Evolutionary conservation across 2,113 vertebrate species (phyloP), one percentile per base, ranked within the genome.

Genomic region (Leptocoma aspasia): DNA sequence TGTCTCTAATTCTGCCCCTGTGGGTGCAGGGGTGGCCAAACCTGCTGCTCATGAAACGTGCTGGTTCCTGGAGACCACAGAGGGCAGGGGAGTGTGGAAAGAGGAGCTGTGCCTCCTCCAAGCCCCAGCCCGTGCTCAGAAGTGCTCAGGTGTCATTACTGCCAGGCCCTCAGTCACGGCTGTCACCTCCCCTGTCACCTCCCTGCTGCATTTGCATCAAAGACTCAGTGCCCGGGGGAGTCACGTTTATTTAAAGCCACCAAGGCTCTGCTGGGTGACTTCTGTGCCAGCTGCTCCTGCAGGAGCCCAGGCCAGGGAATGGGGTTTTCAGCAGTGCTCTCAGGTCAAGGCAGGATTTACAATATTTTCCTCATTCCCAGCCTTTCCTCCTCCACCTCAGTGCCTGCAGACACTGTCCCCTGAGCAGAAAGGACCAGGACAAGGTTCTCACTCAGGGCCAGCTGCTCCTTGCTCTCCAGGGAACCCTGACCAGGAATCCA

Each of bases 11-110:
- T 65, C 45, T n/a, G n/a, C 31, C 26, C 41, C 53, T 19, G 11
- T 21, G 56, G 45, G 68, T 7, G 52, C 82, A 76, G 49, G 68
- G 33, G 49, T 13, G 65, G 20, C 61, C 37, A 45, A 75, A 18
- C 6, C 39, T n/a, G 4, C 42, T 45, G 45, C 22, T 27, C 11
- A 4, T 11, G n/a, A 26, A 9, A 7, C 2, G 13, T 59, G 1
- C 53, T 31, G 24, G 11, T 4, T 37, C 45, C 45, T 30, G 24
- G 37, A 31, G 30, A 8, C 3, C 47, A 9, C 18, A 5, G 72
- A 44, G 57, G 68, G 75, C 2, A 3, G 20, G 42, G 60, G 28
- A 35, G 27, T 0, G 20, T 10, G n/a, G 44, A 5, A 8, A 75
- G 45, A 3, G 2, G 23, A 20, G 56, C 22, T 22, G 24, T n/a